Evolutionary conservation across 2,113 vertebrate genomes (phyloP).

Genomic region (Oceanodroma tethys): DNA sequence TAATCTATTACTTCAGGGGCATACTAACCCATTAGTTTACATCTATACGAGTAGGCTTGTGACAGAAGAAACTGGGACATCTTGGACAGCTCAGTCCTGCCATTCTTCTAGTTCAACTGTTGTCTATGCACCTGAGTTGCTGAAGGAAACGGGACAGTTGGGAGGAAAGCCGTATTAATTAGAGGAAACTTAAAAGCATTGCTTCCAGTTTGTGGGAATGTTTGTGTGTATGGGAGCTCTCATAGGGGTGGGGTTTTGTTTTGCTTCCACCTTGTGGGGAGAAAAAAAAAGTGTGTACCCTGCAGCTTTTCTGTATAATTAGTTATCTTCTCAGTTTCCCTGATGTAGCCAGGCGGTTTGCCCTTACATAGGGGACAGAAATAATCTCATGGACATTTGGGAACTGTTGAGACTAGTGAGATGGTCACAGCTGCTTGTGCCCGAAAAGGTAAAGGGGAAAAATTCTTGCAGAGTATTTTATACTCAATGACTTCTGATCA

Average conservation of each 20-base stretch:
- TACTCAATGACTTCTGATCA: background rate
- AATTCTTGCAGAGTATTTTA: background rate
- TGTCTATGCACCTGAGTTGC: background rate
- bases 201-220: background rate
- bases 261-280: background rate
- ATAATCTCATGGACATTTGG: background rate
- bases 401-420: background rate
- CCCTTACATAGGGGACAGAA: background rate
- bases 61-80: background rate
- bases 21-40: background rate
- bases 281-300: background rate
- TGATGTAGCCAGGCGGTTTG: background rate
- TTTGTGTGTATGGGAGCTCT: background rate
- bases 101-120: background rate
- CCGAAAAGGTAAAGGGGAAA: background rate
- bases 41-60: background rate
- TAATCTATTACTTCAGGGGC: background rate
- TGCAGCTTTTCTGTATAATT: background rate
- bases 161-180: background rate
- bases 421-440: background rate
- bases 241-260: background rate
- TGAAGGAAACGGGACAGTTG: background rate
- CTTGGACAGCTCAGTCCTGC: background rate
- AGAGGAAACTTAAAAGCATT: background rate
- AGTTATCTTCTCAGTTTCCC: background rate